These are phyloP conservation scores for Caenorhabditis angaria DNA, from an alignment of 2,888 invertebrate species.

Conservation along the genomic window DNA sequence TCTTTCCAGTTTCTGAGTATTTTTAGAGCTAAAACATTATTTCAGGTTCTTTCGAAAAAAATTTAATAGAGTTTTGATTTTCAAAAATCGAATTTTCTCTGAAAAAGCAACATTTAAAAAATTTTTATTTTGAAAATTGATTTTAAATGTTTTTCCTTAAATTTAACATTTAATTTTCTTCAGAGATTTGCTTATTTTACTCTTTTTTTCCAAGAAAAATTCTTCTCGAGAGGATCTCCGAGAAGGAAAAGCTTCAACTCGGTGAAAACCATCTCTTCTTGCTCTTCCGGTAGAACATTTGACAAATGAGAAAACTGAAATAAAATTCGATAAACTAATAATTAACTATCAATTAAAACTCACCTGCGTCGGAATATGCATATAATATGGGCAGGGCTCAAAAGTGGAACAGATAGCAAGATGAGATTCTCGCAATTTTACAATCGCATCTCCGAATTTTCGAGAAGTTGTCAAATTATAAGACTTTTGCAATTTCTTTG, in stretches of 20 bases:
- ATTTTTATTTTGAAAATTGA: too few species aligned
- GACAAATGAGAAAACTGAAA: constrained; percentile 14
- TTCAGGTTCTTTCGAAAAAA: too few species aligned
- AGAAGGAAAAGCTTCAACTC: constrained; percentile 35
- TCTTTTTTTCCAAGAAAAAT: constrained; percentile 90
- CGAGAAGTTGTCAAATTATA: too few species aligned
- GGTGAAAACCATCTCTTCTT: constrained; percentile 35
- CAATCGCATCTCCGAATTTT: too few species aligned
- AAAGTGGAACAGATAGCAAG: constrained; percentile 83
- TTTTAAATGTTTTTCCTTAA: too few species aligned
- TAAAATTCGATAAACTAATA: not conserved
- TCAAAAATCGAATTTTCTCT: too few species aligned
- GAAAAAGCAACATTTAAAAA: too few species aligned
- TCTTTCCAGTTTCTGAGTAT: too few species aligned
- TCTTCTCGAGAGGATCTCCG: constrained; percentile 77
- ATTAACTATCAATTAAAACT: not conserved
- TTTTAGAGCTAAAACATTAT: too few species aligned
- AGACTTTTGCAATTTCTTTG: too few species aligned
- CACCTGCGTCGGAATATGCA: constrained; percentile 34
- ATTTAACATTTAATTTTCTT: too few species aligned
- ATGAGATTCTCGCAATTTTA: constrained; percentile 84
- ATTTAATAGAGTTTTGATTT: too few species aligned
- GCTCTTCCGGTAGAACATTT: constrained; percentile 38
- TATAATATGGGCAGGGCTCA: constrained; percentile 38
- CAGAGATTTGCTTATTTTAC: constrained; percentile 79